phyloP scores from a whole-genome alignment of 2,113 vertebrate species.

The Etheostoma cragini region DNA sequence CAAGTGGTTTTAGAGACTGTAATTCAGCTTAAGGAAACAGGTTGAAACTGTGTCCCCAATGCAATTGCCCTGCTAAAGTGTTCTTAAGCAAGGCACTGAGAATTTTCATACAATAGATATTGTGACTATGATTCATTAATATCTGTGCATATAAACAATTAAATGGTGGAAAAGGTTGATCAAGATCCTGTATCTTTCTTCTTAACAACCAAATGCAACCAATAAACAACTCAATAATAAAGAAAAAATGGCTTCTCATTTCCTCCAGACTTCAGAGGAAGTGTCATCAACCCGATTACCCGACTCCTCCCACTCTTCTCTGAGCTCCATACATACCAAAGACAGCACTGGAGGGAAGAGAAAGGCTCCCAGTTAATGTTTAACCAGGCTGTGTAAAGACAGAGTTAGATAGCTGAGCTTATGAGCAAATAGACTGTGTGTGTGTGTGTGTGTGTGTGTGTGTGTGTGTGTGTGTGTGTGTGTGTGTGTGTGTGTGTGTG shows the following conservation, averaged over 20 bases:
- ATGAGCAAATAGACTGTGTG: slow-evolving; percentile 64
- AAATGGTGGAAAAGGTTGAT: neutral
- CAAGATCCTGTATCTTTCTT: neutral
- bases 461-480: slow-evolving; percentile 2
- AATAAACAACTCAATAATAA: slow-evolving; percentile 7
- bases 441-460: slow-evolving; percentile 21
- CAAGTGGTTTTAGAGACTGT: slow-evolving; percentile 39
- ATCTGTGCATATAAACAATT: neutral
- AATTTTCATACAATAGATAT: neutral
- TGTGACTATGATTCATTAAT: neutral
- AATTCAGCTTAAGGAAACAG: slow-evolving; percentile 40
- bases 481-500: neutral
- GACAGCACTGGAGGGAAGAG: slow-evolving; percentile 48
- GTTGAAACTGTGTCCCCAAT: slow-evolving; percentile 28
- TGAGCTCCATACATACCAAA: slow-evolving; percentile 69
- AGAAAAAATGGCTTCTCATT: slow-evolving; percentile 6
- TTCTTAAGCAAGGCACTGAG: slow-evolving; percentile 25
- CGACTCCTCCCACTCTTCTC: slow-evolving; percentile 11
- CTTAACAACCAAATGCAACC: slow-evolving; percentile 1
- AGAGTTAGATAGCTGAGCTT: slow-evolving; percentile 62
- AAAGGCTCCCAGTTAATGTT: slow-evolving; percentile 74
- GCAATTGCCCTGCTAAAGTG: slow-evolving; percentile 35
- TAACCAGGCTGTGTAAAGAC: slow-evolving; percentile 72
- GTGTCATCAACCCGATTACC: slow-evolving; percentile 32
- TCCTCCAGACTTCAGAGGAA: slow-evolving; percentile 56